Evolutionary conservation across 2,113 vertebrate species (phyloP), one percentile per base, ranked within the genome.

Genomic region (Rhinopithecus roxellana): DNA sequence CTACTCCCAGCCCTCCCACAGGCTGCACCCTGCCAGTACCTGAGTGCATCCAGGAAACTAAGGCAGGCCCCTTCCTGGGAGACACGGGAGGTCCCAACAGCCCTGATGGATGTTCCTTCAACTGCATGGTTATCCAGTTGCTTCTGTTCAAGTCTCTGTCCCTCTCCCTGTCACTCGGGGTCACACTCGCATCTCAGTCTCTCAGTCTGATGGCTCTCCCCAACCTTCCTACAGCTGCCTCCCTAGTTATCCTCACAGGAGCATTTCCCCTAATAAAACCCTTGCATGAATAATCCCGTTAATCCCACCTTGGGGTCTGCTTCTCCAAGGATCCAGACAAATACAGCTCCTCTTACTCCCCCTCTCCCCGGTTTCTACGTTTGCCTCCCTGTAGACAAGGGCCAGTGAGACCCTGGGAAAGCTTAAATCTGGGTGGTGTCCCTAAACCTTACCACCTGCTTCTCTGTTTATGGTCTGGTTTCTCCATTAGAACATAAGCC

Each of bases 61-160:
- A 89, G 79, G 59, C 25, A 84, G 59, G 25, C 1, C 20, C 35
- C 22, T 52, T 43, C 40, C 91, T 30, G 22, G 43, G 80, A 61
- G 80, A 38, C 40, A 13, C 0, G 8, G 48, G 16, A 72, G 6
- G 25, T 25, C 45, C 8, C 0, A 2, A 30, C 45, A 48, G 90
- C 11, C 48, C 40, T 20, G 38, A 48, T 38, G 11, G 23, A 38
- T 7, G 25, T 69, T 27, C 43, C 57, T 83, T 32, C 67, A 59
- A 27, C 64, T 20, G 7, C 57, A 20, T 2, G 1, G 25, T 1
- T 4, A 32, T 27, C 79, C 9, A 23, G 2, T 2, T 0, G 2
- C 57, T 35, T 45, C 35, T 22, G 22, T 4, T 18, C 90, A 48
- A 38, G 32, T 32, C 45, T 35, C 70, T 8, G 18, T 17, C 50